Evolutionary conservation across 2,888 invertebrate genomes (phyloP).

Genomic region (Tinea semifulvella): DNA sequence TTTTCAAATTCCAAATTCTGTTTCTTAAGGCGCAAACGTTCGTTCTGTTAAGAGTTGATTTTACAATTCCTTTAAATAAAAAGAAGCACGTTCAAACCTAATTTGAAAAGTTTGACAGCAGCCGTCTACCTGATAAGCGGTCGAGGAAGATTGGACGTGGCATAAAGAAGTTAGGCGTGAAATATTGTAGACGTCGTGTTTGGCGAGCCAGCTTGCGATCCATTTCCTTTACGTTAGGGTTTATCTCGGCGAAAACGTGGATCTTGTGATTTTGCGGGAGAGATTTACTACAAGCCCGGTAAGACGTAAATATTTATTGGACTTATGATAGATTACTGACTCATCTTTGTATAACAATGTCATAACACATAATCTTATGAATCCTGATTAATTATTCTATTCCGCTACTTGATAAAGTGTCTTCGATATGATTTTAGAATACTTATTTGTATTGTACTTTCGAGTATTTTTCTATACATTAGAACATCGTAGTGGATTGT

Average conservation of each 20-base stretch:
- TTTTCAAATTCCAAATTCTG: too few relatives aligned
- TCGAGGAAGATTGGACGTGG: conserved; percentile 42
- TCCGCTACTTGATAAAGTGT: too few relatives aligned
- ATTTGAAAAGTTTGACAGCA: conserved; percentile 52
- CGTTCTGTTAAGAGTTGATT: too few relatives aligned
- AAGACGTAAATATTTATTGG: conserved; percentile 10
- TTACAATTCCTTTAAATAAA: conserved; percentile 21
- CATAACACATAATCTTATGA: too few relatives aligned
- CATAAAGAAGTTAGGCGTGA: conserved; percentile 43
- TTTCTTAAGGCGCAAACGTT: conserved; percentile 13
- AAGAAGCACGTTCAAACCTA: conserved; percentile 37
- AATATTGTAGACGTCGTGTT: conserved; percentile 41
- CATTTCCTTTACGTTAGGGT: conserved; percentile 27
- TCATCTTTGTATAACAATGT: neutral
- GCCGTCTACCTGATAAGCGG: conserved; percentile 46
- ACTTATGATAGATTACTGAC: conserved; percentile 3
- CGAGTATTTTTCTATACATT: too few relatives aligned
- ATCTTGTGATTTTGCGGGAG: conserved; percentile 16
- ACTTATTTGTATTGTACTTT: too few relatives aligned
- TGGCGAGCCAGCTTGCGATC: conserved; percentile 29
- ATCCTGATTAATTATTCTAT: too few relatives aligned
- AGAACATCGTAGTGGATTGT: too few relatives aligned
- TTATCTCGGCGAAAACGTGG: conserved; percentile 24
- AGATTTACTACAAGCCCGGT: conserved; percentile 14
- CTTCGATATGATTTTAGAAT: too few relatives aligned